Percentiles rank a stretch among this genome's conserved stretches.
phyloP scores from a whole-genome alignment of 2,113 vertebrate species.

The Rhabdornis inornatus region DNA sequence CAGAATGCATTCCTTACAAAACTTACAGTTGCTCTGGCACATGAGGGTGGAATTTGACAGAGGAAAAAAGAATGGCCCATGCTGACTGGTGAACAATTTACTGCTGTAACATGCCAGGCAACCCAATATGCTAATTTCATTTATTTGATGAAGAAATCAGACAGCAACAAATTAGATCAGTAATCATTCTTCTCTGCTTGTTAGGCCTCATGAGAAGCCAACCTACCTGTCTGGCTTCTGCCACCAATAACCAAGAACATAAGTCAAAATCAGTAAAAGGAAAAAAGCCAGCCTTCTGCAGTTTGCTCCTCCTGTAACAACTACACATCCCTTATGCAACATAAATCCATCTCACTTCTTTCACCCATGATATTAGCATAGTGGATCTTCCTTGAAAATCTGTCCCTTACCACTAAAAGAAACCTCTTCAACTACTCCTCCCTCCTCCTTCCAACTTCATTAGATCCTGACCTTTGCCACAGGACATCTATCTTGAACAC shows the following conservation, averaged over 20 bases:
- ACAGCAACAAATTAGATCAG: slow-evolving; percentile 12
- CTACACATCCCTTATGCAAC: background rate
- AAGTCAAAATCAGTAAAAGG: background rate
- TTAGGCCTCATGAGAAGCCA: background rate
- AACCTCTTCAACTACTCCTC: background rate
- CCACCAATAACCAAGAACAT: background rate
- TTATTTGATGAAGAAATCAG: slow-evolving; percentile 13
- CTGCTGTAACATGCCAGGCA: background rate
- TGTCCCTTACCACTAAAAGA: background rate
- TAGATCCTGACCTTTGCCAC: background rate
- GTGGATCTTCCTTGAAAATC: background rate
- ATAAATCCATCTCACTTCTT: background rate
- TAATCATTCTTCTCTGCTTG: background rate
- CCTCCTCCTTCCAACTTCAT: background rate
- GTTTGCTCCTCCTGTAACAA: background rate
- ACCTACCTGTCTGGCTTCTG: background rate
- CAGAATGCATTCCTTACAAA: background rate
- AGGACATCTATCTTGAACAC: background rate
- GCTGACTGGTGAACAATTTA: background rate
- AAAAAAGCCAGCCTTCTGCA: background rate
- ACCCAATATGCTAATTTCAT: background rate
- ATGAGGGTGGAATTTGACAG: background rate
- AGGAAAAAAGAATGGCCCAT: background rate
- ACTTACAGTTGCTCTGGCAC: background rate
- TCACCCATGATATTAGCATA: background rate